These are phyloP conservation scores for Plebejus anna DNA, from an alignment of 2,888 invertebrate genomes.

Conservation along the genomic window DNA sequence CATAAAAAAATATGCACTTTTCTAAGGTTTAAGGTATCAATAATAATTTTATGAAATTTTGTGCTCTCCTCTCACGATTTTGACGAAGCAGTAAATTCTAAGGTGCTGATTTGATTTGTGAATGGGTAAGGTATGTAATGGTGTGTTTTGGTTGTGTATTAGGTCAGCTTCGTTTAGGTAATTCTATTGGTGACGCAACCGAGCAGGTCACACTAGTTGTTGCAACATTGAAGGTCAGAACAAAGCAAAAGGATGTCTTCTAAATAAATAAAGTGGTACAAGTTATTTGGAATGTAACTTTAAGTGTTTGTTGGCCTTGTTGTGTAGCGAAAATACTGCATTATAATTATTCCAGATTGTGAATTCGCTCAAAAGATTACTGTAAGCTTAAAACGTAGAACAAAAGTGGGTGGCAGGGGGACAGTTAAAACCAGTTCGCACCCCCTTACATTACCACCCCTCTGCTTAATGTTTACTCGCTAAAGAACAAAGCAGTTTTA, in stretches of 20 bases:
- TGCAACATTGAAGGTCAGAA: conserved; percentile 2
- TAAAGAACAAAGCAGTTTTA: background rate
- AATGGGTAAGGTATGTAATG: conserved; percentile 40
- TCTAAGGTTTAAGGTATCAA: no score
- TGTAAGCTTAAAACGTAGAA: conserved; percentile 1
- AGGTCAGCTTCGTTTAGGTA: conserved; percentile 41
- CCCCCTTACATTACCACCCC: conserved; percentile 12
- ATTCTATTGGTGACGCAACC: conserved; percentile 62
- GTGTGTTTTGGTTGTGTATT: conserved; percentile 46
- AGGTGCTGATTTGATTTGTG: background rate
- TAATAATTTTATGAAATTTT: no score
- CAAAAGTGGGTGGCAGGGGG: background rate
- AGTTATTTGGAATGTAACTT: background rate
- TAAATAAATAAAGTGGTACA: conserved; percentile 3
- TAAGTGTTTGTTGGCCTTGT: background rate
- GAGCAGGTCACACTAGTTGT: background rate
- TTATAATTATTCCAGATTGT: background rate
- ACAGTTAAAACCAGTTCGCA: background rate
- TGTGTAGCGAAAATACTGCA: background rate
- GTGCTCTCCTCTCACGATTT: no score
- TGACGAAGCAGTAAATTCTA: background rate
- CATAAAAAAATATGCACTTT: no score
- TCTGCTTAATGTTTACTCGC: background rate
- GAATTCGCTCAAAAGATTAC: background rate
- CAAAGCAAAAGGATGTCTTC: conserved; percentile 21